These are phyloP conservation scores for Odiellus spinosus DNA, from an alignment of 2,888 invertebrate species.

Conservation along the genomic window DNA sequence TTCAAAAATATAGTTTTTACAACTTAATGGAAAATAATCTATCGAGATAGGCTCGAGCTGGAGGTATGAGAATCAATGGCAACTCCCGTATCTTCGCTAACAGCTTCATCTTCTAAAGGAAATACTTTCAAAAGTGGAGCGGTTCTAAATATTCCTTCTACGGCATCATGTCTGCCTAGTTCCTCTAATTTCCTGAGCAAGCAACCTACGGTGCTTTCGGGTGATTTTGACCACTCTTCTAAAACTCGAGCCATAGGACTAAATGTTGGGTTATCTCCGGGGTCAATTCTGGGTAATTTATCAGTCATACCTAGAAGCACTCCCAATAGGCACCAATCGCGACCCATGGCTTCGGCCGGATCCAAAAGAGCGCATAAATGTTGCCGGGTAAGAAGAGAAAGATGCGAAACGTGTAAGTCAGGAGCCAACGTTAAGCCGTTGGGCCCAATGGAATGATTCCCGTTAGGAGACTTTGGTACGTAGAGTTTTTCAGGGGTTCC, in stretches of 20 bases:
- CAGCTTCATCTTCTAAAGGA: conserved; percentile 16
- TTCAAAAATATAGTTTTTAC: too few species aligned
- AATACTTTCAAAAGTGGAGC: conserved; percentile 34
- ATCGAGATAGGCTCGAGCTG: conserved; percentile 13
- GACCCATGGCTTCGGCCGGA: conserved; percentile 37
- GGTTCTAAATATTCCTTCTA: conserved; percentile 40
- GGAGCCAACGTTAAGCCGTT: conserved; percentile 36
- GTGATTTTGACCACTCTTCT: conserved; percentile 35
- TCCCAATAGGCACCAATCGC: conserved; percentile 41
- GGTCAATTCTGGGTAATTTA: conserved; percentile 36
- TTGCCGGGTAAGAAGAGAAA: conserved; percentile 42
- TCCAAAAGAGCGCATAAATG: conserved; percentile 35
- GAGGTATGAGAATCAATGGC: conserved; percentile 13
- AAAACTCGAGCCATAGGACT: conserved; percentile 28
- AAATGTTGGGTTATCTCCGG: conserved; percentile 19
- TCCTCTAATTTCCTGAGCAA: conserved; percentile 41
- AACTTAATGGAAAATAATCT: neutral
- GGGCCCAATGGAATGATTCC: neutral
- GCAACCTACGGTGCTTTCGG: conserved; percentile 34
- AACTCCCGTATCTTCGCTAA: conserved; percentile 8
- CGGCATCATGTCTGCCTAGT: conserved; percentile 43
- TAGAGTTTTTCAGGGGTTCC: conserved; percentile 35
- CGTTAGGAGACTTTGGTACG: neutral
- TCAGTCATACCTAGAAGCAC: conserved; percentile 39
- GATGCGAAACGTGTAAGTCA: conserved; percentile 41